Percentiles rank a stretch among this genome's conserved stretches.
phyloP scores from a whole-genome alignment of 2,797 vertebrate genomes.

The Falco novaeseelandiae region DNA sequence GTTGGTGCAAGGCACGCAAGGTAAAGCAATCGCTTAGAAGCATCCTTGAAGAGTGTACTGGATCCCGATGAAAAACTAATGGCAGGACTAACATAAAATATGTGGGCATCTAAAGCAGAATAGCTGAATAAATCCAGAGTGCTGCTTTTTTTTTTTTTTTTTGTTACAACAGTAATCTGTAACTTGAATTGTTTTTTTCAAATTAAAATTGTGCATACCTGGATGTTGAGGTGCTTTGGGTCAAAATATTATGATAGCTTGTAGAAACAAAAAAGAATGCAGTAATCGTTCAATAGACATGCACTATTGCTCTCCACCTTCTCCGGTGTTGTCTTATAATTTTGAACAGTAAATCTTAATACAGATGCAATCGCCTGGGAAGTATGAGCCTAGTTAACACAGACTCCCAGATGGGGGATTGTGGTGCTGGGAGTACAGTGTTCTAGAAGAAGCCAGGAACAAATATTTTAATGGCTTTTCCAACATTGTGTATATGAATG shows the following conservation, averaged over 20 bases:
- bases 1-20: background rate
- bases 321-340: background rate
- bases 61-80: background rate
- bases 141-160: background rate
- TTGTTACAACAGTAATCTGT: background rate
- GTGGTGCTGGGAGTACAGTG: background rate
- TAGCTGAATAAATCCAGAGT: background rate
- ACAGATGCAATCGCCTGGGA: background rate
- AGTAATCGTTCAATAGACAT: background rate
- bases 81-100: background rate
- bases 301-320: background rate
- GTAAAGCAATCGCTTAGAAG: background rate
- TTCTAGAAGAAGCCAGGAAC: background rate
- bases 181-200: background rate
- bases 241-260: background rate
- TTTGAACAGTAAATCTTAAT: background rate
- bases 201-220: background rate
- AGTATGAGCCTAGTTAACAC: background rate
- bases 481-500: fast-evolving
- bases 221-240: background rate
- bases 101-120: background rate
- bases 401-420: background rate
- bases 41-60: background rate
- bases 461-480: background rate
- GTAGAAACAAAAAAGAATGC: background rate